Evolutionary conservation across 2,888 invertebrate species (phyloP).

Genomic region (Dynastes tityus): DNA sequence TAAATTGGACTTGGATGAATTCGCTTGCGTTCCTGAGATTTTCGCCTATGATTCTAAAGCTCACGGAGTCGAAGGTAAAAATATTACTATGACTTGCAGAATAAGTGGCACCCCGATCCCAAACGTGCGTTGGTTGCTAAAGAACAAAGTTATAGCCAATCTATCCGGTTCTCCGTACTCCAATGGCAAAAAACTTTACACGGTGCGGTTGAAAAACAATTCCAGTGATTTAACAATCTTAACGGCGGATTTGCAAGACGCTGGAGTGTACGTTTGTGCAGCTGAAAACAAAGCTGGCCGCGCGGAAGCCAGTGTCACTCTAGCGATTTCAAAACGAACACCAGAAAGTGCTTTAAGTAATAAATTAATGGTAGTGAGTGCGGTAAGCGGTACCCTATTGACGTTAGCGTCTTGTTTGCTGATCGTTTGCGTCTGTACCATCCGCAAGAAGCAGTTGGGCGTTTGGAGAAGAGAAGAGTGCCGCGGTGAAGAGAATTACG

Average conservation of each 20-base stretch:
- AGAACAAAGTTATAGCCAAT: constrained; percentile 81
- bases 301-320: constrained; percentile 82
- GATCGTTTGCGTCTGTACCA: constrained; percentile 76
- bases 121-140: constrained; percentile 81
- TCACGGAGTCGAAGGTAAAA: constrained; percentile 80
- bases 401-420: constrained; percentile 79
- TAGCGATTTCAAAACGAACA: constrained; percentile 80
- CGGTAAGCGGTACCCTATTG: constrained; percentile 78
- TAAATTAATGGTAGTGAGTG: constrained; percentile 78
- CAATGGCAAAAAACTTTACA: constrained; percentile 76
- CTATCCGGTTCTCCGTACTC: constrained; percentile 71
- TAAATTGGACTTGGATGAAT: constrained; percentile 83
- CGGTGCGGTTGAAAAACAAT: constrained; percentile 78
- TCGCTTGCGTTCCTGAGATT: constrained; percentile 84
- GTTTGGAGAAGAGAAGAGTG: constrained; percentile 70
- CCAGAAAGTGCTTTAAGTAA: constrained; percentile 75
- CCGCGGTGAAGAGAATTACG: constrained; percentile 78
- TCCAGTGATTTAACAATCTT: constrained; percentile 83
- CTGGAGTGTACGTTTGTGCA: constrained; percentile 83
- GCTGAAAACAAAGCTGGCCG: constrained; percentile 88
- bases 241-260: constrained; percentile 82
- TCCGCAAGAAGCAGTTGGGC: constrained; percentile 77
- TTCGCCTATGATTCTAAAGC: constrained; percentile 75
- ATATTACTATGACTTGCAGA: constrained; percentile 82
- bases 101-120: constrained; percentile 83